These are phyloP conservation scores for Psococerastis gibbosa DNA, from an alignment of 2,888 invertebrate species.

Conservation along the genomic window DNA sequence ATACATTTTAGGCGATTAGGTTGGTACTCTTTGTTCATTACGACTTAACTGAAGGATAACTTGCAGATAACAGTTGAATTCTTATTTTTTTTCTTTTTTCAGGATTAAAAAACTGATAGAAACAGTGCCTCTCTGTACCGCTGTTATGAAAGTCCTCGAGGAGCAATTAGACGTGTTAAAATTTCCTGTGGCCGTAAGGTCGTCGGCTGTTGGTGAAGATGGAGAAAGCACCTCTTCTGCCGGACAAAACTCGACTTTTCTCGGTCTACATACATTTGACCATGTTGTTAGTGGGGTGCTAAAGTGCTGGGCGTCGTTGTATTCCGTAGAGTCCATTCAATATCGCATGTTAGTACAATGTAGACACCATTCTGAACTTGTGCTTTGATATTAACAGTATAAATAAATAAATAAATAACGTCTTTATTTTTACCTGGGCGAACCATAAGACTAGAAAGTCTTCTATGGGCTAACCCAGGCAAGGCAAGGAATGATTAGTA, in stretches of 20 bases:
- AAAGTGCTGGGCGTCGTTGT: slow-evolving; percentile 70
- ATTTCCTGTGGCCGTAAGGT: slow-evolving; percentile 40
- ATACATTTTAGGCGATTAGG: too few relatives aligned
- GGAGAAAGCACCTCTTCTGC: slow-evolving; percentile 61
- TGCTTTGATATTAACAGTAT: too few relatives aligned
- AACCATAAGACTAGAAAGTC: too few relatives aligned
- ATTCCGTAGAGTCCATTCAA: slow-evolving; percentile 51
- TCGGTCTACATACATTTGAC: slow-evolving; percentile 39
- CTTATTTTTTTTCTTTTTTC: slow-evolving; percentile 12
- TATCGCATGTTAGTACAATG: slow-evolving; percentile 43
- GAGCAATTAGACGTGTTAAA: slow-evolving; percentile 23
- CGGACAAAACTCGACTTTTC: slow-evolving; percentile 62
- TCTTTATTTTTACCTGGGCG: too few relatives aligned
- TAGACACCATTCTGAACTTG: too few relatives aligned
- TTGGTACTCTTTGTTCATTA: too few relatives aligned
- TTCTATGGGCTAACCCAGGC: too few relatives aligned
- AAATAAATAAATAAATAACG: too few relatives aligned
- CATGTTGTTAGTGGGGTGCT: slow-evolving; percentile 38
- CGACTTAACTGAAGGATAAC: too few relatives aligned
- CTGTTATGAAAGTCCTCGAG: slow-evolving; percentile 17
- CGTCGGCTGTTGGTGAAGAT: slow-evolving; percentile 60
- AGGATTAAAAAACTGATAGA: slow-evolving; percentile 15
- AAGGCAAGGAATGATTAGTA: too few relatives aligned
- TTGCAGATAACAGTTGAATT: slow-evolving; percentile 13
- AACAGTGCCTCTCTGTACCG: slow-evolving; percentile 11